A percentile compares a stretch with the other conserved stretches of the same genome.
Evolutionary conservation across 2,888 invertebrate species (phyloP).

Genomic region (Plagiodera versicolora): DNA sequence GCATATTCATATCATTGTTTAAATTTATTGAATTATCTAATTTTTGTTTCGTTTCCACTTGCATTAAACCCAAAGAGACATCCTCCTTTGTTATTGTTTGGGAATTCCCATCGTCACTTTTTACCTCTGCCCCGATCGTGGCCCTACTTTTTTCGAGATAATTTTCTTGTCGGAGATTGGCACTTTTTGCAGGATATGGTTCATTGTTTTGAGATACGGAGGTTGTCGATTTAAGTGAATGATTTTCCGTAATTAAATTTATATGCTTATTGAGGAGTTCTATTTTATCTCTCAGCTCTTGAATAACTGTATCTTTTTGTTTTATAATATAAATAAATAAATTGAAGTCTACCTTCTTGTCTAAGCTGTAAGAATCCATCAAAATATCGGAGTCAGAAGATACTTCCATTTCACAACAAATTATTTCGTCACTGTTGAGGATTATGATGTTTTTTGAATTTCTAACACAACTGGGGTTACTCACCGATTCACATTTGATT

Average conservation of each 20-base stretch:
- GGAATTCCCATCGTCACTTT: constrained; percentile 2
- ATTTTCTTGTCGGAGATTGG: constrained; percentile 1
- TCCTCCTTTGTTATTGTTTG: constrained; percentile 4
- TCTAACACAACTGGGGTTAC: too few species aligned
- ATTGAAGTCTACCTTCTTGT: constrained; percentile 5
- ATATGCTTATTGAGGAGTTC: constrained; percentile 7
- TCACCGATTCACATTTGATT: too few species aligned
- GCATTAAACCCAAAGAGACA: constrained; percentile 2
- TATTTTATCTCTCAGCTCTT: constrained; percentile 4
- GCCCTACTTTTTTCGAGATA: background rate
- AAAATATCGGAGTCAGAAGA: background rate
- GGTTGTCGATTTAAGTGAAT: constrained; percentile 1
- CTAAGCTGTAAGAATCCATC: background rate
- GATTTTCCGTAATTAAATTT: background rate
- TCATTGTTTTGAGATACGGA: background rate
- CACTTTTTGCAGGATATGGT: background rate
- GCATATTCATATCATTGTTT: too few species aligned
- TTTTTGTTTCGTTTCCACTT: constrained; percentile 3
- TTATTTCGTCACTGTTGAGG: constrained; percentile 11
- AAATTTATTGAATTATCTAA: background rate
- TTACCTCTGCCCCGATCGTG: constrained; percentile 3
- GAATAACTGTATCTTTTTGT: constrained; percentile 1
- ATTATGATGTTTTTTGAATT: too few species aligned
- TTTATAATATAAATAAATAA: background rate
- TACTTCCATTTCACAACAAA: constrained; percentile 6